Base-by-base conservation (phyloP, 2,113 vertebrate genomes). In the Pagrus major region DNA sequence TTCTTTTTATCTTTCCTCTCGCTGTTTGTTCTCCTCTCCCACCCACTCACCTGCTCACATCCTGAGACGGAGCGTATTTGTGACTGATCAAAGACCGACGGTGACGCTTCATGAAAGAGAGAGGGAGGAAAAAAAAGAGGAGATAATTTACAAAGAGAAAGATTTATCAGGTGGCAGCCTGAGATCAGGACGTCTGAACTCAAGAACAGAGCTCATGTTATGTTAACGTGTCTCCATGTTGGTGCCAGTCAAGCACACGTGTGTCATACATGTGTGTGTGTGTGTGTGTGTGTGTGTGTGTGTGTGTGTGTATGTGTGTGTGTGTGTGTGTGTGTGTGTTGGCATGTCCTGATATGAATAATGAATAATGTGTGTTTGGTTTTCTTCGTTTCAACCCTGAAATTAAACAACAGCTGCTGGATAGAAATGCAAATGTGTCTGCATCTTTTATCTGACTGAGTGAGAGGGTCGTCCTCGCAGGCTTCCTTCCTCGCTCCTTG, bases 321-420 rank as follows among this genome's bases (percentile, higher is more conserved):
- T 59, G 41, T 44, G 18, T 29, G 71, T 60, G 66, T 79, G 59
- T 77, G 76, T 55, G 33, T 47, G 65, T 54, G 59, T 21, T 4
- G 9, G 33, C 52, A 9, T 41, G 64, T 58, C 51, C 21, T 52
- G 15, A 35, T 71, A 64, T 65, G 51, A 58, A 56, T 58, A 41
- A 64, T 65, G 51, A 58, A 56, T 58, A 41, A 64, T 59, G 41
- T 49, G 60, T 56, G 49, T 59, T 76, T 66, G 59, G 23, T 64
- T 81, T 61, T 31, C 85, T 77, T 73, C 67, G 71, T 85, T 67
- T 82, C 63, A 60, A 1, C 39, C 58, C 59, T 82, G 46, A 63
- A 76, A 89, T 83, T 87, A 82, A 83, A 84, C 89, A 91, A 89
- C 91, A 93, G 87, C 71, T 91, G 91, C 63, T 70, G 63, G 81